Conservation (phyloP, 2,797 vertebrate species). For the Streptopelia turtur region DNA sequence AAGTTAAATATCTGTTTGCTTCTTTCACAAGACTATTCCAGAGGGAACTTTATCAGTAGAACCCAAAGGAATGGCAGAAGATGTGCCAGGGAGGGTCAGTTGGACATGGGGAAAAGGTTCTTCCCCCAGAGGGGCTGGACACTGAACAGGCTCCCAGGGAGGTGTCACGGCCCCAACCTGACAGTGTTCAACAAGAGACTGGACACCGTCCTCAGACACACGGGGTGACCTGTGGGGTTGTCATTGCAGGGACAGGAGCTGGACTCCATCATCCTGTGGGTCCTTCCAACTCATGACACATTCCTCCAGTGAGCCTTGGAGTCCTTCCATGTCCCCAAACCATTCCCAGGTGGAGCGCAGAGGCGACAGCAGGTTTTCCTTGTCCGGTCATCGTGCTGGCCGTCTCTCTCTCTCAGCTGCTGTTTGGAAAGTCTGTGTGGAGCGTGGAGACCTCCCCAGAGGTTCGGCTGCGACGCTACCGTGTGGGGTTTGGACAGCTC, state of each 20-base stretch:
- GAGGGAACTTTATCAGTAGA: not conserved
- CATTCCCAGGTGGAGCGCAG: not conserved
- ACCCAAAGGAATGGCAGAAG: too few species aligned
- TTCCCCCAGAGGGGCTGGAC: too few species aligned
- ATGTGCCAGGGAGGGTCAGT: too few species aligned
- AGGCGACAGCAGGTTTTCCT: not conserved
- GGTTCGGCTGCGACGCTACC: not conserved
- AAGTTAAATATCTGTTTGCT: not conserved
- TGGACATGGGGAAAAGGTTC: too few species aligned
- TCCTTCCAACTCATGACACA: not conserved
- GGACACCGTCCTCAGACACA: too few species aligned
- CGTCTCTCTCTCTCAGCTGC: not conserved
- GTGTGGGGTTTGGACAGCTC: not conserved
- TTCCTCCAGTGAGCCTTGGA: not conserved
- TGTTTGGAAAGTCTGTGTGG: not conserved
- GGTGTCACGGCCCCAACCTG: too few species aligned
- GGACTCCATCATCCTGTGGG: too few species aligned
- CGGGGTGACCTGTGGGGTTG: too few species aligned
- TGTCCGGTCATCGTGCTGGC: fast-evolving
- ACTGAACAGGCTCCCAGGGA: too few species aligned
- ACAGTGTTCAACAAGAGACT: too few species aligned
- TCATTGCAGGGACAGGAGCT: too few species aligned
- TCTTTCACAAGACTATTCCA: not conserved
- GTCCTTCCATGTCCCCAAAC: too few species aligned
- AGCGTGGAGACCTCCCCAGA: not conserved